These are phyloP conservation scores for Ophioninae sp. DNA, from an alignment of 2,888 invertebrate species.

Conservation along the genomic window DNA sequence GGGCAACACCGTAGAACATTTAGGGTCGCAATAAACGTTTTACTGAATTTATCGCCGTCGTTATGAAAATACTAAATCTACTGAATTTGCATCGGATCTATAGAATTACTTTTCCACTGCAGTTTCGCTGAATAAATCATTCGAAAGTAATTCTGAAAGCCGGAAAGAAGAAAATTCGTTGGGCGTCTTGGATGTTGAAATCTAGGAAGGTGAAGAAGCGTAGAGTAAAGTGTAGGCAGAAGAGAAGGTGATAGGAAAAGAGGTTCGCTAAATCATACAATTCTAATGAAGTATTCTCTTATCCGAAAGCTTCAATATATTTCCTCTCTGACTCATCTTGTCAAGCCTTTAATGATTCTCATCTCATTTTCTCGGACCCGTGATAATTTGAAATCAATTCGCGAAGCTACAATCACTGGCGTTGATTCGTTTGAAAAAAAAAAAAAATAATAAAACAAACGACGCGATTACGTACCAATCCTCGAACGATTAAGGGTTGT, in stretches of 20 bases:
- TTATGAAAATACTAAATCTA: background rate
- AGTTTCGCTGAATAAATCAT: background rate
- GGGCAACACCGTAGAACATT: background rate
- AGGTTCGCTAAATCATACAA: background rate
- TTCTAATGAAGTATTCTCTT: slow-evolving; percentile 65
- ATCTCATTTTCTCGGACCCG: slow-evolving; percentile 30
- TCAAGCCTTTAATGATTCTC: slow-evolving; percentile 29
- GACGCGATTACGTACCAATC: background rate
- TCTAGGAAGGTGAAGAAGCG: background rate
- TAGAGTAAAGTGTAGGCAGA: background rate
- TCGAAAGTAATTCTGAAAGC: slow-evolving; percentile 5
- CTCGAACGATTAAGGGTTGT: too few relatives aligned
- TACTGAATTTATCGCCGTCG: background rate
- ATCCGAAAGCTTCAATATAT: slow-evolving; percentile 11
- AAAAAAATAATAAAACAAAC: too few relatives aligned
- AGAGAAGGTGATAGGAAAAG: background rate
- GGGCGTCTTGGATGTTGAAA: background rate
- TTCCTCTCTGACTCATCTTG: background rate
- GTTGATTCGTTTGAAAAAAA: slow-evolving; percentile 23
- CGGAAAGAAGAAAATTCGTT: background rate
- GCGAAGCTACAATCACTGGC: slow-evolving; percentile 49
- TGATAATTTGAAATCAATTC: slow-evolving; percentile 31
- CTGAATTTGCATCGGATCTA: background rate
- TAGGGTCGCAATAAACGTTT: background rate
- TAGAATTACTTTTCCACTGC: background rate